phyloP scores from a whole-genome alignment of 2,797 vertebrate species.

The Phrynocephalus guinanensis region DNA sequence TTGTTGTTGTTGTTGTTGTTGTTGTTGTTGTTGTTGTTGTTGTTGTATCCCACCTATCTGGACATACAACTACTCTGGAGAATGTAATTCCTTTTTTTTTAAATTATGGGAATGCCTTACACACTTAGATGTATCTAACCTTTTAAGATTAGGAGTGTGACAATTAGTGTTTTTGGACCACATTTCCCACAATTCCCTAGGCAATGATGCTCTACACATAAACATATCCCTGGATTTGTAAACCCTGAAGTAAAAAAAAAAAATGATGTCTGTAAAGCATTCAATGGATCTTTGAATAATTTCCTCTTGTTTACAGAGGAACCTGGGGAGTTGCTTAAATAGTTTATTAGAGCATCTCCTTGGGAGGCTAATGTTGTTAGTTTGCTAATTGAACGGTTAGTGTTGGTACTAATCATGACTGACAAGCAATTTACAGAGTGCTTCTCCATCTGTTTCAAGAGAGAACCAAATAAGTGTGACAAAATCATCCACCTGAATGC shows the following conservation, averaged over 20 bases:
- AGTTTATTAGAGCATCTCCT: constrained; percentile 33
- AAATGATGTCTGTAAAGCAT: constrained; percentile 12
- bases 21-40: no score
- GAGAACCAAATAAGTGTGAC: constrained; percentile 42
- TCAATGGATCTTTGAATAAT: constrained; percentile 44
- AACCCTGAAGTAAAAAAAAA: constrained; percentile 36
- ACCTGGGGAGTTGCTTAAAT: constrained; percentile 50
- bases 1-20: no score
- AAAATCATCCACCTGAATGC: constrained; percentile 57
- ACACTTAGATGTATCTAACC: neutral
- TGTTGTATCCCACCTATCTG: no score
- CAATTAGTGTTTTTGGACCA: neutral
- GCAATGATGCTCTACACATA: neutral
- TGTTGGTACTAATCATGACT: constrained; percentile 64
- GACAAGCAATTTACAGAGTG: constrained; percentile 65
- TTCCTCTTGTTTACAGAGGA: constrained; percentile 51
- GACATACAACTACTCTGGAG: neutral
- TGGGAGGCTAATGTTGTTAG: constrained; percentile 58
- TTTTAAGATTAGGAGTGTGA: neutral
- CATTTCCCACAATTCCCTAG: neutral
- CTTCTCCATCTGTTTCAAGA: constrained; percentile 64
- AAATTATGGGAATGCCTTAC: no score
- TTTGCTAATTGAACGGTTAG: constrained; percentile 62
- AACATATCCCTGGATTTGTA: constrained; percentile 4
- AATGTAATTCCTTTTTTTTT: neutral